Evolutionary conservation across 2,797 vertebrate species (phyloP), one percentile per base, ranked within the genome.

Genomic region (Chrosomus eos): DNA sequence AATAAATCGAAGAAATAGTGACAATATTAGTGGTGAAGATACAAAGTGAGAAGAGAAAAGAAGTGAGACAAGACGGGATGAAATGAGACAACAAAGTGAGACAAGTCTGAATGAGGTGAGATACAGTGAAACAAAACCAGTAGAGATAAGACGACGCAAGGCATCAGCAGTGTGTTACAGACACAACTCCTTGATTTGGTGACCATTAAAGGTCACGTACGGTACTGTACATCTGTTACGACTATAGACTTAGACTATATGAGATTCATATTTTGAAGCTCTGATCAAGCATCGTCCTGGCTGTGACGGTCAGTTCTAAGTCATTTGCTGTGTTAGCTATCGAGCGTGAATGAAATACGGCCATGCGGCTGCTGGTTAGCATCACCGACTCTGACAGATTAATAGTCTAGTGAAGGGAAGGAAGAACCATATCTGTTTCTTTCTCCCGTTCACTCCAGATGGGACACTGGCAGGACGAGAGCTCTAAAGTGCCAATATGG

Each of bases 401-500:
- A 77, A 88, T 87, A 79, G 75, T 64, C 81, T 72, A 68, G 82
- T 51, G 48, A 62, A 67, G 85, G 36, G 48, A 78, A 55, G 33
- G 28, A 33, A 48, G 79, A 82, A 38, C 36, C 36, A 78, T 68
- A 79, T 86, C 23, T 66, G 51, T 71, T 74, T 85, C 77, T 58
- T 70, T 64, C 40, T 82, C 33, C 68, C 70, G 38, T 81, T 85
- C 74, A 48, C 84, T 86, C 82, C 97, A 97, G 97, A 97, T 97
- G 96, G 96, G 94, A 90, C 93, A 90, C 91, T 92, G 93, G 94
- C 95, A 95, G 94, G 93, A 92, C 93, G 92, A 88, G 95, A 94
- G 93, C 95, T 94, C 96, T 93, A 94, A 94, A 95, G 95, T 96
- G 96, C 96, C 95, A 96, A 94, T 96, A 95, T 94, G 95, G 93